These are phyloP conservation scores for Limnodromus scolopaceus DNA, from an alignment of 2,797 vertebrate species.

Conservation along the genomic window DNA sequence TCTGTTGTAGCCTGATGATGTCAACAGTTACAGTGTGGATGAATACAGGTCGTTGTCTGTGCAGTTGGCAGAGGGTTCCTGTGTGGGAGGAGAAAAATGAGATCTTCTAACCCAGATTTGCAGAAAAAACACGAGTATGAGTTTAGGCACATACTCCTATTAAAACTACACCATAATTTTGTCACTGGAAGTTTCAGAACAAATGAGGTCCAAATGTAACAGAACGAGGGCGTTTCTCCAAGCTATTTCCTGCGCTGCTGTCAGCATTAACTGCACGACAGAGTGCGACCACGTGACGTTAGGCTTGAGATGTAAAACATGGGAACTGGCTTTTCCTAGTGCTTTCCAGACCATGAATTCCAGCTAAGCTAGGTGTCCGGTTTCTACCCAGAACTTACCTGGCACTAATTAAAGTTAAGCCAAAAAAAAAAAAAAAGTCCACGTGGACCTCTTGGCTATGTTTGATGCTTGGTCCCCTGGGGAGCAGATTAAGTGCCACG, in stretches of 20 bases:
- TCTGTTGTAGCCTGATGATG: slow-evolving; percentile 38
- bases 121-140: slow-evolving; percentile 34
- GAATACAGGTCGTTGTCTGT: slow-evolving; percentile 63
- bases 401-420: neutral
- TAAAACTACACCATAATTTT: slow-evolving; percentile 65
- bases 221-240: slow-evolving; percentile 61
- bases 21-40: slow-evolving; percentile 38
- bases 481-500: neutral
- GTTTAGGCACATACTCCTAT: slow-evolving; percentile 57
- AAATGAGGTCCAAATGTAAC: slow-evolving; percentile 69
- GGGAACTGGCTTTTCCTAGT: slow-evolving; percentile 45
- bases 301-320: slow-evolving; percentile 37
- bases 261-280: slow-evolving; percentile 8
- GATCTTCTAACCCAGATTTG: slow-evolving; percentile 45
- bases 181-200: slow-evolving; percentile 68
- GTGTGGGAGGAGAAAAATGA: slow-evolving; percentile 64
- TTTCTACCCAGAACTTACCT: slow-evolving; percentile 63
- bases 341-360: slow-evolving; percentile 65
- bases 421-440: neutral
- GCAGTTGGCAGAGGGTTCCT: slow-evolving; percentile 11
- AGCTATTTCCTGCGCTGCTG: slow-evolving; percentile 3
- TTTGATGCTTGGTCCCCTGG: neutral
- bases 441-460: neutral
- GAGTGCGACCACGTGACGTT: slow-evolving; percentile 14
- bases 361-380: slow-evolving; percentile 51